phyloP scores from a whole-genome alignment of 64 coral and sea anemone species.

The Stichodactyla mertensii region DNA sequence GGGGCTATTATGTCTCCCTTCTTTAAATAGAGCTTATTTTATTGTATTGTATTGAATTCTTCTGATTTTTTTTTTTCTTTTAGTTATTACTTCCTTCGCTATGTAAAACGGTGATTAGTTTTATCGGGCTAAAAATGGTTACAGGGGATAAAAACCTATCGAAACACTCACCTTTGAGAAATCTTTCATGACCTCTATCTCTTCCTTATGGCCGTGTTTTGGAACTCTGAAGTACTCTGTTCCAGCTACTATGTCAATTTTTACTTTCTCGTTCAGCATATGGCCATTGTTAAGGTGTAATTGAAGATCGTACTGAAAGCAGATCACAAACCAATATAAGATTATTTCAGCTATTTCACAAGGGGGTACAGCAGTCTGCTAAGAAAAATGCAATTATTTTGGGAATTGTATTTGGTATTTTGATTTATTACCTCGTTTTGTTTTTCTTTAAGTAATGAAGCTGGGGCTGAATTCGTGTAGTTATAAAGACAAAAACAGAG shows the following conservation, averaged over 20 bases:
- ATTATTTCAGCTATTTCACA: background rate
- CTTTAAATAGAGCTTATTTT: no score
- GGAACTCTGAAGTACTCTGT: constrained; percentile 2
- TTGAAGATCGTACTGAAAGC: background rate
- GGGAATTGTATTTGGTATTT: background rate
- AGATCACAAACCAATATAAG: background rate
- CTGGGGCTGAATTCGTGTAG: background rate
- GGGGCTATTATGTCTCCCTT: no score
- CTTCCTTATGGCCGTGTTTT: background rate
- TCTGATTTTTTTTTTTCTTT: no score
- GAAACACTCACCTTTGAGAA: background rate
- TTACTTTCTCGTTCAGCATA: background rate
- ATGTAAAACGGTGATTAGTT: background rate
- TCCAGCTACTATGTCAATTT: background rate
- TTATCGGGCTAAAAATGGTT: background rate
- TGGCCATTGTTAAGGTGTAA: background rate
- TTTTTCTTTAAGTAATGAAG: background rate
- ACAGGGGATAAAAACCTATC: background rate
- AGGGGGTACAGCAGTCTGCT: background rate
- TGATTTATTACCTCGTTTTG: background rate
- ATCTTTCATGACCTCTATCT: constrained; percentile 7
- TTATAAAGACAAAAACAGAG: background rate
- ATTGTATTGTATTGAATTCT: no score
- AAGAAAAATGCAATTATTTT: background rate
- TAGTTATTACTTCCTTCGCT: no score